phyloP scores from a whole-genome alignment of 2,888 invertebrate genomes.

The Cylindroiulus punctatus region DNA sequence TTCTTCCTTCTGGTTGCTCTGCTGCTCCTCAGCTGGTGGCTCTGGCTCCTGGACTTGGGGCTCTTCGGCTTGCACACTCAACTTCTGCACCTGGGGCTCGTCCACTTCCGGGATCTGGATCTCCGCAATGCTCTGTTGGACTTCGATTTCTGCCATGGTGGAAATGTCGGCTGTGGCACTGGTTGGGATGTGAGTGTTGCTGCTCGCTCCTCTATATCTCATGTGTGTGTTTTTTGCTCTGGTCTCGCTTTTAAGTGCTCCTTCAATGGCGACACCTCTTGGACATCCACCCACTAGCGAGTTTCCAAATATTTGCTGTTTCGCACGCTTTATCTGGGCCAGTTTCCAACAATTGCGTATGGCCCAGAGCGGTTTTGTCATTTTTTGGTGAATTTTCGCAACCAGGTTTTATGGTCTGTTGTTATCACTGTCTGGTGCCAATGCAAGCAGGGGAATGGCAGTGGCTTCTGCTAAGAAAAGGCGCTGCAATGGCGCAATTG shows the following conservation, averaged over 20 bases:
- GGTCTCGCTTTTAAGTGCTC: not conserved
- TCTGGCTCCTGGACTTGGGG: not conserved
- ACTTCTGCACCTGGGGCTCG: not conserved
- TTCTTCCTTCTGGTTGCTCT: not conserved
- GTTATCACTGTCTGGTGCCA: conserved; percentile 23
- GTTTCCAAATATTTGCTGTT: not conserved
- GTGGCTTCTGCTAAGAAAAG: not conserved
- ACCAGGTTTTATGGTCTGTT: not conserved
- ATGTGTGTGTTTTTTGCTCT: not conserved
- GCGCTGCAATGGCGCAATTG: not conserved
- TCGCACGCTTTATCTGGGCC: not conserved
- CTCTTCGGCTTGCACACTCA: not conserved
- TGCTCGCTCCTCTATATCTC: not conserved
- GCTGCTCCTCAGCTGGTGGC: not conserved
- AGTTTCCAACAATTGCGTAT: not conserved
- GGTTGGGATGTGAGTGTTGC: not conserved
- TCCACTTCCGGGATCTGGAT: not conserved
- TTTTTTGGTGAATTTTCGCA: not conserved
- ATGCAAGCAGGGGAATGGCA: not conserved
- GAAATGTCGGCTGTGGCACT: not conserved
- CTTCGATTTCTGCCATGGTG: not conserved
- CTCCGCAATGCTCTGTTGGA: not conserved
- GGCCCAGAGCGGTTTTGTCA: not conserved
- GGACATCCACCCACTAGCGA: not conserved
- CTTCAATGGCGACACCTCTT: not conserved